Evolutionary conservation across 2,888 invertebrate species (phyloP).

Genomic region (Tetanocera ferruginea): DNA sequence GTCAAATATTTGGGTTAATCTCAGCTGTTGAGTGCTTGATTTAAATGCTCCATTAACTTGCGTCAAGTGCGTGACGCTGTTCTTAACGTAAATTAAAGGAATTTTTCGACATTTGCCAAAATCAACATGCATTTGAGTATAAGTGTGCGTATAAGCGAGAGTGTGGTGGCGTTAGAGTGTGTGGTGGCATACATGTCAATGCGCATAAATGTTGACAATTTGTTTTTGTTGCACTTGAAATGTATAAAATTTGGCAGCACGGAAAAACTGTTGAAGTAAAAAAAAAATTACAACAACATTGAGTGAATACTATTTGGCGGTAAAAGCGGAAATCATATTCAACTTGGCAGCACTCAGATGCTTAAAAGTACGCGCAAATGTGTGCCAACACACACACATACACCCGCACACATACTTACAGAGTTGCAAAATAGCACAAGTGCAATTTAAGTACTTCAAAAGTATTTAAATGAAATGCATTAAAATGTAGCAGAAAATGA

Average conservation of each 20-base stretch:
- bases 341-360: slow-evolving; percentile 11
- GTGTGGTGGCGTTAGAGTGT: not conserved
- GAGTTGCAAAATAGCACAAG: not conserved
- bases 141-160: not conserved
- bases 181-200: not conserved
- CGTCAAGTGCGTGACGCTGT: slow-evolving; percentile 48
- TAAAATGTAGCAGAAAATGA: not conserved
- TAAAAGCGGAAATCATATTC: not conserved
- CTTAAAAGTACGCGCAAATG: not conserved
- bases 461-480: slow-evolving; percentile 14
- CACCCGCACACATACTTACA: not conserved
- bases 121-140: slow-evolving; percentile 10
- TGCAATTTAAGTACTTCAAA: not conserved
- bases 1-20: slow-evolving; percentile 40
- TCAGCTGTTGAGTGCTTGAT: slow-evolving; percentile 45
- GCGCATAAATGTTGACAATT: slow-evolving; percentile 25
- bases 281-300: not conserved
- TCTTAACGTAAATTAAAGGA: slow-evolving; percentile 39
- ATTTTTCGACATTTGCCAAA: slow-evolving; percentile 29
- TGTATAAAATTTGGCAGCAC: slow-evolving; percentile 27
- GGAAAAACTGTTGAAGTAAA: not conserved
- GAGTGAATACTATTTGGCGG: not conserved
- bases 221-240: slow-evolving; percentile 34
- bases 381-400: not conserved
- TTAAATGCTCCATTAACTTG: slow-evolving; percentile 55